Evolutionary conservation across 2,113 vertebrate species (phyloP), one percentile per base, ranked within the genome.

Genomic region (Solea solea): DNA sequence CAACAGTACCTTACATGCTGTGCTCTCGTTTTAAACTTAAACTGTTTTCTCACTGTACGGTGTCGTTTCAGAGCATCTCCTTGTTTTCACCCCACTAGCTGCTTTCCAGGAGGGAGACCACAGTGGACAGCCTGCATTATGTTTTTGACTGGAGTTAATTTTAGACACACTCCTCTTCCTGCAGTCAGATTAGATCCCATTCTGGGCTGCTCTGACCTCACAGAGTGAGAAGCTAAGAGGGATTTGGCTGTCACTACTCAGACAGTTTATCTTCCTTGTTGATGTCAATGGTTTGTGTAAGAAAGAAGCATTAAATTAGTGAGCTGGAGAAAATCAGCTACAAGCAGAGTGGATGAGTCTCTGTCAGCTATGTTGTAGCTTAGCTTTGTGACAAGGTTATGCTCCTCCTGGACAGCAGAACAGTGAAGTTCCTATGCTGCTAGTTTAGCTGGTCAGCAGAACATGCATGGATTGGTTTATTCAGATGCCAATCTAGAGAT

Each of bases 121-220:
- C 74, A 66, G 54, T 77, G 27, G 60, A 62, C 41, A 55, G 72
- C 64, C 74, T 79, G 65, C 15, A 34, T 80, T 87, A 16, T 83
- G 77, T 81, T 89, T 90, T 87, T 77, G 80, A 84, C 77, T 21
- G 11, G 44, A 51, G 83, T 84, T 92, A 91, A 92, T 91, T 92
- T 93, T 91, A 92, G 88, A 72, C 56, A 4, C 71, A 61, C 64
- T 72, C 76, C 67, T 88, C 63, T 86, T 77, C 82, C 68, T 42
- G 57, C 76, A 82, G 85, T 69, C 77, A 88, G 89, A 92, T 93
- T 92, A 91, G 74, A 63, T 86, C 83, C 78, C 86, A 55, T 86
- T 86, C 83, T 84, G 81, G 85, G 77, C 83, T 49, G 80, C 84
- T 89, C 66, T 89, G 88, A 90, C 91, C 90, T 93, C 88, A 90